Conservation (phyloP, 2,113 vertebrate genomes). For the Zootoca vivipara region DNA sequence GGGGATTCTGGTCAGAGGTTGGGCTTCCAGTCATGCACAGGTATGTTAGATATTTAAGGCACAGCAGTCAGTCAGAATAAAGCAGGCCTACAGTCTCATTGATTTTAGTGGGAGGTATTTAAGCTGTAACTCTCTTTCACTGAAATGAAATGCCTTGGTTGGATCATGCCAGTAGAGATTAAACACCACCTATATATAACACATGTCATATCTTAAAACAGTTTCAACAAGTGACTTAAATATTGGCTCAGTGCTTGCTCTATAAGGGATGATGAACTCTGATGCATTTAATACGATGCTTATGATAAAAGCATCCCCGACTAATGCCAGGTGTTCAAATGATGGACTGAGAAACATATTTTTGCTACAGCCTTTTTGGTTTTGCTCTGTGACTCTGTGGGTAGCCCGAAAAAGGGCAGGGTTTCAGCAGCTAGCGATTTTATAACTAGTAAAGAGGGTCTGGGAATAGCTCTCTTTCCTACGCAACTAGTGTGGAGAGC, state of each 20-base stretch:
- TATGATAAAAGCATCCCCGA: neutral
- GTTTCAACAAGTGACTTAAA: neutral
- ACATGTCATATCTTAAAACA: neutral
- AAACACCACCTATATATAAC: neutral
- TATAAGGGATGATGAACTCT: neutral
- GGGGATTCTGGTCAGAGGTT: neutral
- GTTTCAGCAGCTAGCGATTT: too few relatives aligned
- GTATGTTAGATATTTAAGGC: neutral
- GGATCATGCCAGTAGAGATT: too few relatives aligned
- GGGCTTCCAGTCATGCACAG: neutral
- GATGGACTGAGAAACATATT: neutral
- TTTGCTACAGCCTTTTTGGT: neutral
- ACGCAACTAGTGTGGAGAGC: too few relatives aligned
- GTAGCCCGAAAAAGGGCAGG: too few relatives aligned
- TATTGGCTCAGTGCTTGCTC: neutral
- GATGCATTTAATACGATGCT: neutral
- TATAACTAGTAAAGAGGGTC: too few relatives aligned
- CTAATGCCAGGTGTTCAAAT: neutral
- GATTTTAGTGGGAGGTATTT: neutral
- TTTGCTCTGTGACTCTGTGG: neutral
- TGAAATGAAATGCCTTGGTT: neutral
- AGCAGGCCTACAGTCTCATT: neutral
- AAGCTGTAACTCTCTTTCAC: neutral
- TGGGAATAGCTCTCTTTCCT: too few relatives aligned
- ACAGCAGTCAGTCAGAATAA: neutral